Evolutionary conservation across 2,888 invertebrate genomes (phyloP).

Genomic region (Thelaira solivaga): DNA sequence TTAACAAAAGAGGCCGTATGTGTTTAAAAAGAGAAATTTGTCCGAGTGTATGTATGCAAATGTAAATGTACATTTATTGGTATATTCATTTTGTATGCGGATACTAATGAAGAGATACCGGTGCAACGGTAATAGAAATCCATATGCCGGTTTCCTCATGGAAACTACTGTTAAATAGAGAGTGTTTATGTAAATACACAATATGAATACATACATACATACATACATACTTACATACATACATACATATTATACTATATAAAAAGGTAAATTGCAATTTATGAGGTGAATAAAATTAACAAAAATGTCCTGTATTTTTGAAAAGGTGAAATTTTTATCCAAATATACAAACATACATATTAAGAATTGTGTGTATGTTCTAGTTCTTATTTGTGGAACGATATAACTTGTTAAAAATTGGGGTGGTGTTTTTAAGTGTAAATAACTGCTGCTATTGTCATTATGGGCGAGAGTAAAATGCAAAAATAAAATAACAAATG

Average conservation of each 20-base stretch:
- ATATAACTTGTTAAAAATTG: slow-evolving; percentile 22
- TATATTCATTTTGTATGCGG: slow-evolving; percentile 7
- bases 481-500: slow-evolving; percentile 20
- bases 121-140: slow-evolving; percentile 49
- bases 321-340: slow-evolving; percentile 40
- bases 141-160: slow-evolving; percentile 54
- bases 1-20: slow-evolving; percentile 41
- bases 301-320: slow-evolving; percentile 39
- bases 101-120: slow-evolving; percentile 43
- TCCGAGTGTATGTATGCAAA: no score
- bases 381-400: background rate
- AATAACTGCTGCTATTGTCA: slow-evolving; percentile 10
- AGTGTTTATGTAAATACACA: background rate
- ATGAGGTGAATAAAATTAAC: slow-evolving; percentile 33
- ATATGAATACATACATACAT: no score
- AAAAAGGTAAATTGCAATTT: slow-evolving; percentile 16
- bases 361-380: background rate
- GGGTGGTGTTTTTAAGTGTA: slow-evolving; percentile 40
- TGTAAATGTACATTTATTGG: no score
- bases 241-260: no score
- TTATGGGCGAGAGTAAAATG: slow-evolving; percentile 38
- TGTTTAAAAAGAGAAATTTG: slow-evolving; percentile 9
- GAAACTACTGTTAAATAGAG: slow-evolving; percentile 20
- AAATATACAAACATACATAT: no score
- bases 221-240: no score